Evolutionary conservation across 2,113 vertebrate species (phyloP).

Genomic region (Isurus oxyrinchus): DNA sequence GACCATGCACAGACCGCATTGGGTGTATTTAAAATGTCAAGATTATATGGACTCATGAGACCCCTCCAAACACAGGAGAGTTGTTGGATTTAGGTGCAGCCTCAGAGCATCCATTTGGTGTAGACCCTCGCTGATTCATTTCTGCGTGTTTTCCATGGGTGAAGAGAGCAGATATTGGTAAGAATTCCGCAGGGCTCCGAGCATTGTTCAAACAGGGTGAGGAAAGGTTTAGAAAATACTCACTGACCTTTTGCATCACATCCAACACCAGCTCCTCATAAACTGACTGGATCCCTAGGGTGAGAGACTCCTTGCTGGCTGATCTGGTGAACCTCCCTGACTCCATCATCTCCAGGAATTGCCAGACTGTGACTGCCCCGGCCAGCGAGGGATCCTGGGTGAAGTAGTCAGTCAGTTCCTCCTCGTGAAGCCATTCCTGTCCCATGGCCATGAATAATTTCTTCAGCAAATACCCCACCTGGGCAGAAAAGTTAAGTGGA

Average conservation of each 20-base stretch:
- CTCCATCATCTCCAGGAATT: constrained; percentile 57
- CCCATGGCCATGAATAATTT: constrained; percentile 61
- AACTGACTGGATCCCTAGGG: constrained; percentile 59
- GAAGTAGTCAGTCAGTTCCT: constrained; percentile 51
- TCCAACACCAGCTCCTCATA: constrained; percentile 69
- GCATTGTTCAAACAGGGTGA: not conserved
- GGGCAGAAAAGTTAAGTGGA: too few species aligned
- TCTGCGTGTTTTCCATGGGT: not conserved
- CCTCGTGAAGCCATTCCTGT: constrained; percentile 60
- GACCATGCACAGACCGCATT: not conserved
- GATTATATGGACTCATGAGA: not conserved
- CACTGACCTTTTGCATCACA: constrained; percentile 58
- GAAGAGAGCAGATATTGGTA: not conserved
- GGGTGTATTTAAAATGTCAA: not conserved
- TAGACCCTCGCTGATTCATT: not conserved
- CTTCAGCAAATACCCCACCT: constrained; percentile 67
- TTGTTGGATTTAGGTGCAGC: not conserved
- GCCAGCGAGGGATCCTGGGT: constrained; percentile 48
- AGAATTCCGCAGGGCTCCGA: not conserved
- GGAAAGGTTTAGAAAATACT: not conserved
- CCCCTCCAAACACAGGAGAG: not conserved
- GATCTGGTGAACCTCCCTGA: constrained; percentile 52
- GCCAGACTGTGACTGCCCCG: constrained; percentile 59
- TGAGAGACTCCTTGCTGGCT: constrained; percentile 55
- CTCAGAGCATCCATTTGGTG: not conserved